Evolutionary conservation across 1,140 invertebrate genomes (phyloP), one percentile per base, ranked within the genome.

Genomic region (Drosophila albomicans): DNA sequence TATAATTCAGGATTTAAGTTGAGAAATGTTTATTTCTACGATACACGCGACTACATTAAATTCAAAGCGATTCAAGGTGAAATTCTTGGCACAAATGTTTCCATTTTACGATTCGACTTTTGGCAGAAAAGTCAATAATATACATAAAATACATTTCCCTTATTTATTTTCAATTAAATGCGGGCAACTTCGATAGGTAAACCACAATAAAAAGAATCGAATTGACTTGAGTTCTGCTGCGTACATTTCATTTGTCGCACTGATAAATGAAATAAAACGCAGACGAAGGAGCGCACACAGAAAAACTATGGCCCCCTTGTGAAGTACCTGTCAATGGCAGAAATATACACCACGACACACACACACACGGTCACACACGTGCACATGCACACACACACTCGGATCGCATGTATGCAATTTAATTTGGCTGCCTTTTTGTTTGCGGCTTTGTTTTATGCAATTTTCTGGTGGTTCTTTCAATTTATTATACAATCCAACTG

Each of bases 391-490:
- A 58, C 54, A 43, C 16, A 30, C 5, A 46, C n/a, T 46, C 38
- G 64, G 67, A 68, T 43, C 41, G 11, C 41, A 46, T 38, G 20
- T 13, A 71, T 65, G 84, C 84, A 82, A 87, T 87, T 87, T 76
- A 82, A 86, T 86, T 86, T 79, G 80, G 66, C 74, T 82, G 66
- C 32, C 62, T 87, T 82, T 87, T 75, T 78, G 82, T 32, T 78
- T 88, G 79, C 75, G 84, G 79, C 71, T 79, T 78, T 86, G 79
- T 79, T 87, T 88, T 63, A 73, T 78, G 66, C 74, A 74, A 84
- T 84, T 88, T 89, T 64, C 82, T 66, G 84, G 84, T 84, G 84
- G 84, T 88, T 88, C 77, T 81, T 84, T 84, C 85, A 78, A 88
- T 88, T 87, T 88, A 84, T 80, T 88, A 81, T 75, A 82, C 58